Base-by-base conservation (phyloP, 2,888 invertebrate genomes). In the Drosophila paranaensis region DNA sequence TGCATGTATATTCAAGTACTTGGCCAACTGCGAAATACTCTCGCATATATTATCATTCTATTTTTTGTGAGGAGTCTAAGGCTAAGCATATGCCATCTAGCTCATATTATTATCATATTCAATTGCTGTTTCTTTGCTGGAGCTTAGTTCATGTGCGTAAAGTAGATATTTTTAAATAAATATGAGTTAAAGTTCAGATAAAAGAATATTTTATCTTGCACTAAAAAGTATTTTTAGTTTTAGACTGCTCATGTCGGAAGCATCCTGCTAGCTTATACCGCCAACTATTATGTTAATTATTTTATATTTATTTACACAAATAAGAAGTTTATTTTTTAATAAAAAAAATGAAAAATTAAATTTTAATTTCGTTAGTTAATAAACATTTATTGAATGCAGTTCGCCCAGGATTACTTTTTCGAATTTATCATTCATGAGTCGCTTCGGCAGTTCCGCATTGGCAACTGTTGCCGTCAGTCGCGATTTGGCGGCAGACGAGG, bases 381-480 rank as follows among this genome's bases (percentile, higher is more conserved):
- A 4, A 46, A 30, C 14, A n/a, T 43, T 20, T 43, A 11, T 10
- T 4, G 11, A 25, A 13, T 14, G 25, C 16, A 16, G 13, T 20
- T 30, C 6, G 13, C 9, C 3, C 8, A 16, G 35, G n/a, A 62
- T 16, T 16, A 33, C 33, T 61, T 33, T 14, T 8, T 16, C n/a
- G 20, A 20, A 20, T n/a, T 10, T 6, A 20, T 16, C 13, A 30
- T 2, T 20, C 16, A 37, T 35, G 45, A 66, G 58, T 70, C 65
- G 39, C 33, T 60, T 64, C 56, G 43, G 46, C 46, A 61, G 79
- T 79, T 77, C 70, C 75, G 81, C 83, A 67, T 77, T 65, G 78
- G 75, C 83, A 83, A 88, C 83, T 83, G 83, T 69, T 86, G 83
- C 81, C 57, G 83, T 86, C 83, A 66, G 50, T 83, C 80, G 25